Evolutionary conservation across 2,797 vertebrate species (phyloP).

Genomic region (Esox masquinongy): DNA sequence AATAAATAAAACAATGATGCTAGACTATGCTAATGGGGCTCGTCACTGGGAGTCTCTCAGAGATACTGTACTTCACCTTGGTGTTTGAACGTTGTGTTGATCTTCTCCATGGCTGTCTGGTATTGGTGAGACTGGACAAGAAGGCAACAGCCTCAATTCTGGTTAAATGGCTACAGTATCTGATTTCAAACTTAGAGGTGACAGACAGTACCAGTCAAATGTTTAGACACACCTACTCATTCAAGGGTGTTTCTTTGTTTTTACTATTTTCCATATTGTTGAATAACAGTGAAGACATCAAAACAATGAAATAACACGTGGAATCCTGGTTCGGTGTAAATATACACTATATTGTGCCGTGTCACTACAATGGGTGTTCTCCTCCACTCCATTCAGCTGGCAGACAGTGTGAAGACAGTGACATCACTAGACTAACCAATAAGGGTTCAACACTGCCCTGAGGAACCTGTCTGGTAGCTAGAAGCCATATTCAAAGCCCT

Average conservation of each 20-base stretch:
- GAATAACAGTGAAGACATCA: no score
- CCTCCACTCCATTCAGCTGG: background rate
- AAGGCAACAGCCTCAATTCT: slow-evolving; percentile 66
- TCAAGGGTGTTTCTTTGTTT: no score
- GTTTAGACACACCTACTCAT: no score
- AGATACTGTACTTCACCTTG: slow-evolving; percentile 66
- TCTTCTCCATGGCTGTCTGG: slow-evolving; percentile 67
- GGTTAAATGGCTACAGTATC: background rate
- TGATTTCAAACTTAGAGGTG: no score
- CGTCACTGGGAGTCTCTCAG: background rate
- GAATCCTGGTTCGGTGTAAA: background rate
- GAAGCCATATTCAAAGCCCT: slow-evolving; percentile 76
- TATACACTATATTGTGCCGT: slow-evolving; percentile 35
- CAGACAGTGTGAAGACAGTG: background rate
- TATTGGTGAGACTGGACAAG: slow-evolving; percentile 69
- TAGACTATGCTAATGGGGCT: background rate
- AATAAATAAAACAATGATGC: no score
- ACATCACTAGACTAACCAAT: background rate
- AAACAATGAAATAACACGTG: no score
- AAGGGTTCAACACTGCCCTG: slow-evolving; percentile 59
- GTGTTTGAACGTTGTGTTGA: slow-evolving; percentile 69
- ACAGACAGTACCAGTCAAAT: no score
- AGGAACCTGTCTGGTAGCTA: slow-evolving; percentile 70
- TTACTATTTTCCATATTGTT: no score
- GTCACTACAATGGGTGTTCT: background rate